Conservation (phyloP, 2,797 vertebrate genomes). For the Ciconia nigra region DNA sequence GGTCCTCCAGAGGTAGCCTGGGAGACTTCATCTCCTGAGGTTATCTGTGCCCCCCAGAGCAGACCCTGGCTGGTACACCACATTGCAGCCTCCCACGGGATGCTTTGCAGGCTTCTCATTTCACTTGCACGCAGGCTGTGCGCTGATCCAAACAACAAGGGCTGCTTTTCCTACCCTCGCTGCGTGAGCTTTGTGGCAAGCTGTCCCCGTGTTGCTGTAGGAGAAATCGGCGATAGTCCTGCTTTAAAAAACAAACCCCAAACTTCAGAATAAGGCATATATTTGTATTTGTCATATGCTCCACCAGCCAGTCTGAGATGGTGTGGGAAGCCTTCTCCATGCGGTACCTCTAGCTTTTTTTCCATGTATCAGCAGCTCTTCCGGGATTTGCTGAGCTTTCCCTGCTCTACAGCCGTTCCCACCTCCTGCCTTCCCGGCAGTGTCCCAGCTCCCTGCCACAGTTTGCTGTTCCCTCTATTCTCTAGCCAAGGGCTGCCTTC, state of each 20-base stretch:
- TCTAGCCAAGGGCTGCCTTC: background rate
- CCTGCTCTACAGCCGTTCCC: background rate
- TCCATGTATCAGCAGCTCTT: background rate
- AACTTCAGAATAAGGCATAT: background rate
- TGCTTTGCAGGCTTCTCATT: background rate
- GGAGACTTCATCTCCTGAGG: background rate
- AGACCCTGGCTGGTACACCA: background rate
- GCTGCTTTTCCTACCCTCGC: background rate
- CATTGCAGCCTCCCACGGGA: background rate
- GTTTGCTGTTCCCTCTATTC: background rate
- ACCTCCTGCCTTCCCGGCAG: background rate
- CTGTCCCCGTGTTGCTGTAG: background rate
- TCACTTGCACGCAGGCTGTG: background rate
- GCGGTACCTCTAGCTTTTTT: background rate
- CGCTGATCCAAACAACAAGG: background rate
- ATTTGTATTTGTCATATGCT: background rate
- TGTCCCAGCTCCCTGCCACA: background rate
- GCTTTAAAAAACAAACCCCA: background rate
- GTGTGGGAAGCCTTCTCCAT: background rate
- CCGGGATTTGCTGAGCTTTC: constrained; percentile 11
- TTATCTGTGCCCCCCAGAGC: accelerated
- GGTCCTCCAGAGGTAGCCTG: background rate
- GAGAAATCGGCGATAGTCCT: background rate
- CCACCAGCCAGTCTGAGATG: background rate
- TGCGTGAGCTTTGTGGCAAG: accelerated